Evolutionary conservation across 2,888 invertebrate species (phyloP), one percentile per base, ranked within the genome.

Genomic region (Catotricha subobsoleta): DNA sequence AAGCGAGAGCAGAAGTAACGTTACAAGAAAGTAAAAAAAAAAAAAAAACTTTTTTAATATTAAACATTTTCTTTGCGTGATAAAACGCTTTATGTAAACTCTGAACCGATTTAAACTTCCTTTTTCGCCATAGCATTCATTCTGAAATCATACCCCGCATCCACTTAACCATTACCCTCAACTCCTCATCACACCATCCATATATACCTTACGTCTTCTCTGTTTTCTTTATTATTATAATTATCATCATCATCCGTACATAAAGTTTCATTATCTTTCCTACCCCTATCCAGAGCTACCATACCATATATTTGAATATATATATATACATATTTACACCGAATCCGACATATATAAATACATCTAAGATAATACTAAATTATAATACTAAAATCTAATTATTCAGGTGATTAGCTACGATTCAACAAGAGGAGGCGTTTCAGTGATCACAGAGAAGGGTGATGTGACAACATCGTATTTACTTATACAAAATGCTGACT

Each of bases 381-480:
- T 33, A 33, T 33, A 15, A 33, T 15, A 18, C 33, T n/a, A 33
- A 33, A 33, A 33, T 33, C 15, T 33, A 33, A 33, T 33, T 33
- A 33, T 33, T 33, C 66, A 77, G 75, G 76, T 77, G 56, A 75
- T 78, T 62, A 81, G 79, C 67, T 81, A 80, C 65, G 80, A 81
- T 66, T 79, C 80, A 51, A 73, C 70, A 52, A 70, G 81, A 51
- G 81, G 81, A 48, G 81, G 80, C 41, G 77, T 81, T 51, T 78
- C 77, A 52, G 77, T 81, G 51, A 76, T 81, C 61, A 80, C 80
- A 45, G 80, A 80, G 59, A 81, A 81, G 62, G 79, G 80, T 48
- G 80, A 80, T 59, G 72, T 78, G 52, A 82, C 82, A 51, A 80
- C 77, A 52, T 80, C 79, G 55, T 79, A 76, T 64, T 69, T 83